phyloP scores from a whole-genome alignment of 2,888 invertebrate genomes.

The Melolontha melolontha region DNA sequence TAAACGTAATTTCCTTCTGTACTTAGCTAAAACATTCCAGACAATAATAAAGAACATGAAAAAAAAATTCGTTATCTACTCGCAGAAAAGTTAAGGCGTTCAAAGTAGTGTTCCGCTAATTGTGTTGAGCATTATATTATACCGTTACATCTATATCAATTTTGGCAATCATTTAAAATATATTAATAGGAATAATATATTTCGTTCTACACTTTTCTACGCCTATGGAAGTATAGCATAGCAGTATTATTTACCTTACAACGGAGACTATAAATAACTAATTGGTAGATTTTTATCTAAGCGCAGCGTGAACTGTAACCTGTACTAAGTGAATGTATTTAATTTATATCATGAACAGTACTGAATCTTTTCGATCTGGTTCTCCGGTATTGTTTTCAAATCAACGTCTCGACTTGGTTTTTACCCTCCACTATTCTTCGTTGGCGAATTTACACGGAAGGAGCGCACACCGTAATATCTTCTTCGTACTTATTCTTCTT shows the following conservation, averaged over 20 bases:
- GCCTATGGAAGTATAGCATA: conserved; percentile 14
- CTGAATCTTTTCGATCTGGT: conserved; percentile 55
- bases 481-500: conserved; percentile 12
- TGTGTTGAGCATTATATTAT: no score
- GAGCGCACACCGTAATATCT: conserved; percentile 10
- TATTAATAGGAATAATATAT: neutral
- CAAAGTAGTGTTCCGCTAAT: no score
- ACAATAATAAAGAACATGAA: no score
- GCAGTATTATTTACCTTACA: conserved; percentile 54
- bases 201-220: neutral
- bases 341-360: conserved; percentile 58
- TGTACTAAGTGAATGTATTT: conserved; percentile 56
- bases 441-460: conserved; percentile 25
- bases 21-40: no score
- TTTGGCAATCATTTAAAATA: no score
- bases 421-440: neutral
- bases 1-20: no score
- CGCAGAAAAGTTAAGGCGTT: no score
- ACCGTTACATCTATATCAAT: no score
- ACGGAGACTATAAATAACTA: conserved; percentile 61
- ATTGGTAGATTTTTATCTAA: conserved; percentile 63
- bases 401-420: conserved; percentile 19
- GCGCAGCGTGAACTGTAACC: conserved; percentile 62
- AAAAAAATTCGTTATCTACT: no score
- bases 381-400: conserved; percentile 53